Percentiles rank a stretch among this genome's conserved stretches.
Evolutionary conservation across 2,797 vertebrate genomes (phyloP).

Genomic region (Liasis olivaceus): DNA sequence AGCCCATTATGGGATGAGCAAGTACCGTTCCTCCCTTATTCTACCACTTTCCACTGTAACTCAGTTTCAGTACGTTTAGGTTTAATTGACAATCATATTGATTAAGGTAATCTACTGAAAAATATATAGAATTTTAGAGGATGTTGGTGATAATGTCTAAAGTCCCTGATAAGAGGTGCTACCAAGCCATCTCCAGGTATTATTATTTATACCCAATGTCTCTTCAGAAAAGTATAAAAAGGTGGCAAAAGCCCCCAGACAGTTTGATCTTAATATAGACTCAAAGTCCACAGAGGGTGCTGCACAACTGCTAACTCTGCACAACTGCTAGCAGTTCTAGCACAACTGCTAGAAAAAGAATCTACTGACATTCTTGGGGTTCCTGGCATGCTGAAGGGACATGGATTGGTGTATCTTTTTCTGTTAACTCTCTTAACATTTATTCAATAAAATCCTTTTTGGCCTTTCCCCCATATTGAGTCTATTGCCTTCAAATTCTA

Average conservation of each 20-base stretch:
- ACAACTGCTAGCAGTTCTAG: too few species aligned
- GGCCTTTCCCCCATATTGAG: neutral
- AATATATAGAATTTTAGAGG: neutral
- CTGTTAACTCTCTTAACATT: neutral
- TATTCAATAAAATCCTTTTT: neutral
- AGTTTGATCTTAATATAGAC: neutral
- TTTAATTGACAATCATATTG: neutral
- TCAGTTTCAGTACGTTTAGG: neutral
- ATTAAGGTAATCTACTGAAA: neutral
- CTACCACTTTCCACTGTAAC: neutral
- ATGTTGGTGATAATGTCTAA: neutral
- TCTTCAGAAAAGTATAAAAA: neutral
- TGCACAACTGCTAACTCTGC: neutral
- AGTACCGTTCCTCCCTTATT: neutral
- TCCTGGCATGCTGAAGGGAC: neutral
- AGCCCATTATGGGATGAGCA: neutral
- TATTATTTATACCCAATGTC: neutral
- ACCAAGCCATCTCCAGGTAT: neutral
- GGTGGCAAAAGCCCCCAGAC: neutral
- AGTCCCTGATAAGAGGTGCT: neutral
- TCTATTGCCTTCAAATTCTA: neutral
- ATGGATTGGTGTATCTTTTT: neutral
- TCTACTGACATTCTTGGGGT: neutral
- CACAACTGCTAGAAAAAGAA: too few species aligned
- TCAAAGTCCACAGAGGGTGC: neutral